Conservation (phyloP, 2,797 vertebrate genomes). For the Remorina albescens region DNA sequence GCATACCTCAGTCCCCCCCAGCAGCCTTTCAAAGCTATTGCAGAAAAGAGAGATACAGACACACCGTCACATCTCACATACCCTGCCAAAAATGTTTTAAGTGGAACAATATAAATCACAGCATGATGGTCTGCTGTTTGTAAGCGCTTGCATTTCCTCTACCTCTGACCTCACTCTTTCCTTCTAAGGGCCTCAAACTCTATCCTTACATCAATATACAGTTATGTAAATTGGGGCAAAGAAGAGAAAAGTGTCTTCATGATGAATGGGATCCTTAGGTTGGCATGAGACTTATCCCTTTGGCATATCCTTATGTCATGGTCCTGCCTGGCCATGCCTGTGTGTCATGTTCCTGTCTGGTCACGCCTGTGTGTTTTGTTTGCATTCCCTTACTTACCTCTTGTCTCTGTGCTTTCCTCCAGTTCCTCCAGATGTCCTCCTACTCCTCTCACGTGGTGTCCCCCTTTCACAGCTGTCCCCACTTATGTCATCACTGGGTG, state of each 20-base stretch:
- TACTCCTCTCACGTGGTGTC: too few species aligned
- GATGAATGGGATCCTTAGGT: neutral
- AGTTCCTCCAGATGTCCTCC: too few species aligned
- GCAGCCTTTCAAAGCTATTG: constrained; percentile 45
- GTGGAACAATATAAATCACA: constrained; percentile 33
- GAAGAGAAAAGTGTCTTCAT: neutral
- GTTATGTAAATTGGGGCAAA: neutral
- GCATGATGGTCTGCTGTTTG: constrained; percentile 18
- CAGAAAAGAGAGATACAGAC: constrained; percentile 28
- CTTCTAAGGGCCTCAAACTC: neutral
- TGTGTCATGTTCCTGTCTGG: too few species aligned
- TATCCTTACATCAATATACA: constrained; percentile 24
- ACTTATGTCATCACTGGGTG: too few species aligned
- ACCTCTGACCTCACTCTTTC: constrained; percentile 30
- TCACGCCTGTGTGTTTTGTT: too few species aligned
- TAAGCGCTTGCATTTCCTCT: constrained; percentile 11
- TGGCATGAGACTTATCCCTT: neutral
- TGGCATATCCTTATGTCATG: too few species aligned
- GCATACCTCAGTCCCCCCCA: constrained; percentile 25
- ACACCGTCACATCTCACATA: constrained; percentile 12
- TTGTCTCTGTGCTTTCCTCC: too few species aligned
- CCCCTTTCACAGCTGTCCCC: too few species aligned
- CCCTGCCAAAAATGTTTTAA: constrained; percentile 28
- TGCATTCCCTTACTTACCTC: too few species aligned
- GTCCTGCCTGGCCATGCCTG: too few species aligned